Percentiles rank a stretch among this genome's conserved stretches.
phyloP scores from a whole-genome alignment of 2,113 vertebrate species.

The Microtus oregoni region DNA sequence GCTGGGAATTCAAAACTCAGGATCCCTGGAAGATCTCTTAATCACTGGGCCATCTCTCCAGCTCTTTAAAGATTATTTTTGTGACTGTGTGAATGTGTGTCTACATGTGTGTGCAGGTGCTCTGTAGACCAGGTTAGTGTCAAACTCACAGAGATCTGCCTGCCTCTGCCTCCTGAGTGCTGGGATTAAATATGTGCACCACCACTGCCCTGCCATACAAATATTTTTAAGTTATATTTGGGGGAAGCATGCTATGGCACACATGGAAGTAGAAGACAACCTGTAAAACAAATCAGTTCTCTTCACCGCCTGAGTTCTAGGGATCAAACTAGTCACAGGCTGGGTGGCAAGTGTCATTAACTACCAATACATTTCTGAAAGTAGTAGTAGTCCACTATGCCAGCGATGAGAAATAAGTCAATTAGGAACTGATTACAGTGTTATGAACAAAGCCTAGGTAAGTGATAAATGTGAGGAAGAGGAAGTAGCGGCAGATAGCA shows the following conservation, averaged over 20 bases:
- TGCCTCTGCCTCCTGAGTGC: not conserved
- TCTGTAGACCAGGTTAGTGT: not conserved
- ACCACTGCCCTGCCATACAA: not conserved
- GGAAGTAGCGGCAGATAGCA: not conserved
- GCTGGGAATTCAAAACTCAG: no score
- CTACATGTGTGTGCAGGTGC: not conserved
- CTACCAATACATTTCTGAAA: not conserved
- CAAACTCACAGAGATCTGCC: not conserved
- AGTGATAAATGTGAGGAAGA: conserved; percentile 12
- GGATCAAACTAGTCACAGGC: not conserved
- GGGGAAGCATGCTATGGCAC: not conserved
- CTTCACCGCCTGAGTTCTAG: not conserved
- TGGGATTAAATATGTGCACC: not conserved
- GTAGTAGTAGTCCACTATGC: not conserved
- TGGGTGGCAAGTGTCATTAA: not conserved
- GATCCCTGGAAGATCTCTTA: no score
- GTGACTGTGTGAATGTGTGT: not conserved
- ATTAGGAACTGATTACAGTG: conserved; percentile 6
- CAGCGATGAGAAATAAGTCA: conserved; percentile 34
- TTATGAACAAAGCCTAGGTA: not conserved
- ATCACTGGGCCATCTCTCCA: no score
- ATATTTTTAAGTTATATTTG: not conserved
- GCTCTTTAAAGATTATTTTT: no score
- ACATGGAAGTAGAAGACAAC: not conserved
- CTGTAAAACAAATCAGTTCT: not conserved